phyloP scores from a whole-genome alignment of 2,888 invertebrate species.

The Nomada lathburiana region DNA sequence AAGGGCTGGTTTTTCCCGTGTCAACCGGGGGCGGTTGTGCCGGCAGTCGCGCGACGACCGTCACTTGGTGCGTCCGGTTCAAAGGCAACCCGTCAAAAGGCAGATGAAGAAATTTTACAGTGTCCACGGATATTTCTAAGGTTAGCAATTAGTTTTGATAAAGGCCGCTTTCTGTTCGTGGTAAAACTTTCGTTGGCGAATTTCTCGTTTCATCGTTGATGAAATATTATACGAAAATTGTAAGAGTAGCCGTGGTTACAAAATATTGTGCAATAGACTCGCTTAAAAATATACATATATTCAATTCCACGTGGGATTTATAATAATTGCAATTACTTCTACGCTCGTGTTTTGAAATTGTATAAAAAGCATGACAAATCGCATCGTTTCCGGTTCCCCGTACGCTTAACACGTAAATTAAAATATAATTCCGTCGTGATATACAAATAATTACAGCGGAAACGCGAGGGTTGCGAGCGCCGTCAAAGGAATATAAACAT shows the following conservation, averaged over 20 bases:
- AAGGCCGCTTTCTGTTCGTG: no score
- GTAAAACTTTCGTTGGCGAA: no score
- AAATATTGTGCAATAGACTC: background rate
- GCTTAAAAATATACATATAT: background rate
- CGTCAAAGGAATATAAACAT: conserved; percentile 47
- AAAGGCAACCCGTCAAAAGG: background rate
- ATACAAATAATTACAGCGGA: conserved; percentile 42
- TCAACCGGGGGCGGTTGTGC: background rate
- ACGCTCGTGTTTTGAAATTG: background rate
- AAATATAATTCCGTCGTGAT: conserved; percentile 32
- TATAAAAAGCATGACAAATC: background rate
- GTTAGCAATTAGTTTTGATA: background rate
- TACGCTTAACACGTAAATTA: conserved; percentile 8
- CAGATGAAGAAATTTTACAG: background rate
- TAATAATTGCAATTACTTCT: no score
- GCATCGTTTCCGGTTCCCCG: background rate
- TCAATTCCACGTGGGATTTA: no score
- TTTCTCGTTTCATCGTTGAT: no score
- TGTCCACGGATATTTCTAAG: background rate
- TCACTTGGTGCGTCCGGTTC: conserved; percentile 1
- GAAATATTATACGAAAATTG: no score
- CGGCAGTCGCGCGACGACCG: conserved; percentile 1
- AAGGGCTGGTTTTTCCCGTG: conserved; percentile 12
- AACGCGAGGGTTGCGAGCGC: conserved; percentile 9
- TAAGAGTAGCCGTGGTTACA: no score